Percentiles rank a stretch among this genome's conserved stretches.
Conservation (phyloP, 2,888 invertebrate species). For the Synergus itoensis region DNA sequence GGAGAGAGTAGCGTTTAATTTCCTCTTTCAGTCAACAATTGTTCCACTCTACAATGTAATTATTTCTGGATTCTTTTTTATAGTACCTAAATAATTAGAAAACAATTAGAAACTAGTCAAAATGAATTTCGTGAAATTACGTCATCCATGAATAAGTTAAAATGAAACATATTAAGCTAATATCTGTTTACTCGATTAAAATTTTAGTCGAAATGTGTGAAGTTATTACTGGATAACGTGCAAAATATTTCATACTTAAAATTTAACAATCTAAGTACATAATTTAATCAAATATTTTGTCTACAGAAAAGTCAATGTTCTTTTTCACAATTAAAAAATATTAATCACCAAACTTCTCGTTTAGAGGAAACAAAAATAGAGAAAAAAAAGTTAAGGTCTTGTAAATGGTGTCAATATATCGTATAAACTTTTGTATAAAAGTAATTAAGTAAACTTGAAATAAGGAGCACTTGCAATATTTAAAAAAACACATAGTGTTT, state of each 20-base stretch:
- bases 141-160: not conserved
- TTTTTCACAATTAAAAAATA: too few species aligned
- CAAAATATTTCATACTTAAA: not conserved
- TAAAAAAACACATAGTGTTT: not conserved
- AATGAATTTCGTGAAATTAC: not conserved
- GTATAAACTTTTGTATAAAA: not conserved
- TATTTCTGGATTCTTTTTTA: not conserved
- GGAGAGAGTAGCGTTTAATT: conserved; percentile 80
- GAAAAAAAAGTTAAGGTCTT: not conserved
- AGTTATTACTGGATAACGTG: not conserved
- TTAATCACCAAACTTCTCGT: not conserved
- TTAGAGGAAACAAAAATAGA: not conserved
- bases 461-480: not conserved
- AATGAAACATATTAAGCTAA: not conserved
- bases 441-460: not conserved
- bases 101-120: not conserved
- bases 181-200: not conserved
- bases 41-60: not conserved
- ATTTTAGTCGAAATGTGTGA: not conserved
- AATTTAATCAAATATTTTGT: not conserved
- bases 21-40: not conserved
- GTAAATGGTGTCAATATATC: conserved; percentile 12
- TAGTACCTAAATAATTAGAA: not conserved
- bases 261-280: not conserved
- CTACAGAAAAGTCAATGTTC: too few species aligned